Percentiles rank a stretch among this genome's conserved stretches.
Evolutionary conservation across 23 tunicate species (phyloP).

Genomic region (Halocynthia aurantium): DNA sequence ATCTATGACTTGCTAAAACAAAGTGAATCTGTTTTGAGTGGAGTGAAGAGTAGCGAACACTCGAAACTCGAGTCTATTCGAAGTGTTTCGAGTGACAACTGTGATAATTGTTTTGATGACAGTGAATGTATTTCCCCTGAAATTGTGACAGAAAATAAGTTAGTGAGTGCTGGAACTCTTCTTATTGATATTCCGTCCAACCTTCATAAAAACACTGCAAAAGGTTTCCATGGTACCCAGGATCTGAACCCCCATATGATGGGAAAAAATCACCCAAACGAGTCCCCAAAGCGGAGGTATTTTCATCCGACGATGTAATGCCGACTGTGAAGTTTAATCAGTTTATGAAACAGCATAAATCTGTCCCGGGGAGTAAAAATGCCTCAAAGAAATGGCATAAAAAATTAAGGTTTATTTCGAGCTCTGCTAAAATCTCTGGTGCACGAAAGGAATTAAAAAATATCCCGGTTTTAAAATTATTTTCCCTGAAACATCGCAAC

Average conservation of each 20-base stretch:
- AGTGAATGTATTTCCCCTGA: constrained; percentile 1
- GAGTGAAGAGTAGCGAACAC: constrained; percentile 20
- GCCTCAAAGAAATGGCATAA: too few relatives aligned
- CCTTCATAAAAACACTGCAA: too few relatives aligned
- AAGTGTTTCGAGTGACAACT: too few relatives aligned
- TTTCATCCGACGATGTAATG: constrained; percentile 1
- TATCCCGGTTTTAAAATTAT: constrained; percentile 7
- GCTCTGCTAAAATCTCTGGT: background rate
- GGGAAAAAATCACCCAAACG: constrained; percentile 5
- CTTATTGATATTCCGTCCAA: background rate
- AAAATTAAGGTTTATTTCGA: background rate
- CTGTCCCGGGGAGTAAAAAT: too few relatives aligned
- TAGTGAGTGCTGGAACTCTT: background rate
- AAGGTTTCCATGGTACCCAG: too few relatives aligned
- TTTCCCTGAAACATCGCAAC: constrained; percentile 52
- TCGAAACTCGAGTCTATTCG: too few relatives aligned
- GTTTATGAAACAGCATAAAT: too few relatives aligned
- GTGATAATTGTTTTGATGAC: too few relatives aligned
- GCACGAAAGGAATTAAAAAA: background rate
- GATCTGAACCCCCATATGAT: too few relatives aligned
- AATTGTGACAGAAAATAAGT: background rate
- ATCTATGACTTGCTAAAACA: constrained; percentile 62
- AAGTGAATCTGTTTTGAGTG: constrained; percentile 43
- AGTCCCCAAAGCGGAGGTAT: constrained; percentile 11
- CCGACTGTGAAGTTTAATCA: too few relatives aligned